Base-by-base conservation (phyloP, 2,888 invertebrate species). In the Chalcis sispes region DNA sequence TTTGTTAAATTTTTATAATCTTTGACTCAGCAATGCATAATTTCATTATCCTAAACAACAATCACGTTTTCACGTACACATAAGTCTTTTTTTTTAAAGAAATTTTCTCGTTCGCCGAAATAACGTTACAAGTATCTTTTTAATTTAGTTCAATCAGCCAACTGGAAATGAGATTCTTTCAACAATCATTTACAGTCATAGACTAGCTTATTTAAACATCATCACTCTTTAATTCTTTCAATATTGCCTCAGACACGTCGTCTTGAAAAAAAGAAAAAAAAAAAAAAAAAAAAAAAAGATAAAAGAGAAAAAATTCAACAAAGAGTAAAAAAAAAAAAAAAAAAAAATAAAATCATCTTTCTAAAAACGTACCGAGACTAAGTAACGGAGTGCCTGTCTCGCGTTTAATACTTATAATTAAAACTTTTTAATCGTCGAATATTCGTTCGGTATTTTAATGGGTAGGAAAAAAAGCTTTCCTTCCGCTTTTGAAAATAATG, bases 361-460 rank as follows among this genome's bases (percentile, higher is more conserved):
- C 58, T 48, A 25, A 20, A 48, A 32, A 52, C 18, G 62, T 71
- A 64, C 27, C 64, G 56, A 42, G 13, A 42, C 42, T 42, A 42
- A 42, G 15, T 15, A 42, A 13, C 42, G 7, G 2, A 58, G 72
- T 72, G 70, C 58, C 64, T 71, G 73, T 59, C 71, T 73, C 66
- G 27, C 36, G 48, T 50, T n/a, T 50, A 50, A 50, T 50, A 50
- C 50, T 50, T 42, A 36, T 36, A 36, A 36, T 36, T 36, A 36
- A 36, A n/a, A n/a, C n/a, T n/a, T n/a, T n/a, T n/a, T n/a, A n/a
- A n/a, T 42, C 10, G 36, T 36, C 29, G 23, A 42, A 67, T 67
- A 56, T 23, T 69, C n/a, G 25, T 58, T 70, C 29, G 46, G 7
- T 25, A 7, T 40, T 13, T 27, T 15, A 40, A 15, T 78, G 56